A percentile compares a stretch with the other conserved stretches of the same genome.
Conservation (phyloP, 2,797 vertebrate genomes). For the Okamejei kenojei region DNA sequence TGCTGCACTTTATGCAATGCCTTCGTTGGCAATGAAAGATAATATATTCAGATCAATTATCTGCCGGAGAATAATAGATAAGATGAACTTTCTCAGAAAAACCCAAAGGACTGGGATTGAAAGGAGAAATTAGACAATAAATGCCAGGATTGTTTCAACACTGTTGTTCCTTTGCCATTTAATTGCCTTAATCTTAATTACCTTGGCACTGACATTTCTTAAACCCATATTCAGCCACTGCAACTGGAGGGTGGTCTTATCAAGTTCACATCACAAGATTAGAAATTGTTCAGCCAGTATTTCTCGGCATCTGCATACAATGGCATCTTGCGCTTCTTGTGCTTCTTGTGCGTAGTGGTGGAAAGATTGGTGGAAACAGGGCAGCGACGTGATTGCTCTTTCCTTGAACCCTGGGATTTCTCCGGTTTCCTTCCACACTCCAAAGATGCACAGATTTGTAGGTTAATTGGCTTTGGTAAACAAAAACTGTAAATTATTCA, state of each 20-base stretch:
- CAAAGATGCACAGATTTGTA: too few relatives aligned
- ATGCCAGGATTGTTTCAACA: neutral
- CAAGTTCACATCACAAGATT: too few relatives aligned
- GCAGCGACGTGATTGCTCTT: too few relatives aligned
- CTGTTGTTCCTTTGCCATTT: neutral
- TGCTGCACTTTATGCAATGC: neutral
- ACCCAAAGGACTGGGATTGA: neutral
- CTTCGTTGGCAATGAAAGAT: neutral
- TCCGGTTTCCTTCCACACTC: too few relatives aligned
- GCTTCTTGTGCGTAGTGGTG: too few relatives aligned
- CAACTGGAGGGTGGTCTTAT: neutral
- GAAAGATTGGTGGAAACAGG: too few relatives aligned
- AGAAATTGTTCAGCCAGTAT: too few relatives aligned
- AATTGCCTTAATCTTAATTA: neutral
- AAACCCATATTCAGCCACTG: neutral
- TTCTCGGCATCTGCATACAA: too few relatives aligned
- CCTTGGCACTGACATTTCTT: neutral
- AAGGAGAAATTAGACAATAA: neutral
- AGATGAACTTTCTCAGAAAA: neutral
- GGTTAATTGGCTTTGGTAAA: too few relatives aligned
- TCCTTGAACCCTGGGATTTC: too few relatives aligned
- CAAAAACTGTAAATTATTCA: too few relatives aligned
- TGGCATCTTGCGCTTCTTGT: too few relatives aligned
- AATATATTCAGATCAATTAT: neutral
- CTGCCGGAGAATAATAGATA: neutral